These are phyloP conservation scores for Hemitrygon akajei DNA, from an alignment of 2,797 vertebrate genomes.

Conservation along the genomic window DNA sequence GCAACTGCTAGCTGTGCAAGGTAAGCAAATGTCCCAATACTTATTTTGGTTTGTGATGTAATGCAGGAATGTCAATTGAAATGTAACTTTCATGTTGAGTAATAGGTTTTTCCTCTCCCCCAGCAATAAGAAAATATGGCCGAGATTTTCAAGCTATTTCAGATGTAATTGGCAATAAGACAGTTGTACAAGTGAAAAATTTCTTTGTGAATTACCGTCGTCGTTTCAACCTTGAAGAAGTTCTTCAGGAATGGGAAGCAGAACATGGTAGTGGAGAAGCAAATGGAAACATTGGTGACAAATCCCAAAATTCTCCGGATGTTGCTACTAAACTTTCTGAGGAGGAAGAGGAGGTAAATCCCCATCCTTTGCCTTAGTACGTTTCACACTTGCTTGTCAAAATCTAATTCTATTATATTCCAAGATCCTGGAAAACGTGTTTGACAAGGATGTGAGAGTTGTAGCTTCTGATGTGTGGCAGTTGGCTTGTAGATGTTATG, in stretches of 20 bases:
- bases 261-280: slow-evolving; percentile 77
- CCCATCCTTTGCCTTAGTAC: neutral
- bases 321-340: slow-evolving; percentile 59
- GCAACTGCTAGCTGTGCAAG: slow-evolving; percentile 86
- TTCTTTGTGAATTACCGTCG: slow-evolving; percentile 89
- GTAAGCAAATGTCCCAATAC: slow-evolving; percentile 50
- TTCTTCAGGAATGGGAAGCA: slow-evolving; percentile 86
- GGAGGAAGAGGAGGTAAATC: slow-evolving; percentile 73
- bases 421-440: neutral
- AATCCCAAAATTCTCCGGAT: slow-evolving; percentile 70
- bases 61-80: neutral
- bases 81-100: neutral
- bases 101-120: neutral
- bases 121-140: slow-evolving; percentile 85
- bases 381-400: neutral
- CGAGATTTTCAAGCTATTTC: slow-evolving; percentile 89
- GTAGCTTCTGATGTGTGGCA: neutral
- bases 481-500: neutral
- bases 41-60: neutral
- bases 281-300: slow-evolving; percentile 64
- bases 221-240: slow-evolving; percentile 86
- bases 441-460: slow-evolving; percentile 1
- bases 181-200: slow-evolving; percentile 87
- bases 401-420: neutral
- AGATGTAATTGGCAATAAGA: slow-evolving; percentile 89